phyloP scores from a whole-genome alignment of 2,113 vertebrate genomes.

The Grammomys dolichurus region DNA sequence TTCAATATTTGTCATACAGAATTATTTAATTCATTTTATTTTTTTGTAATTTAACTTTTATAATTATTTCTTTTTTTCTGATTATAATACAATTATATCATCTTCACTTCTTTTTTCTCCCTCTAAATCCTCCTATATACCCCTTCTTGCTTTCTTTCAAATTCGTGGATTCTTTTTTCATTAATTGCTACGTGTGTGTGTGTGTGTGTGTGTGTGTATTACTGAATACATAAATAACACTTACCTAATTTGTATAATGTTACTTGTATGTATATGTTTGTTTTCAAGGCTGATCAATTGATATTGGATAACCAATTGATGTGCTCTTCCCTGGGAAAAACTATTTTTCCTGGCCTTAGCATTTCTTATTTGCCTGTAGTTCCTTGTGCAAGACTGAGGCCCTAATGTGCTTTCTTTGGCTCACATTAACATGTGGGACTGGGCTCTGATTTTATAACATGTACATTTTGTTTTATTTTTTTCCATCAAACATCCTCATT shows the following conservation, averaged over 20 bases:
- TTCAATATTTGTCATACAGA: neutral
- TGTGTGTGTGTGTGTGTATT: neutral
- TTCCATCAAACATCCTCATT: neutral
- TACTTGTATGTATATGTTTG: neutral
- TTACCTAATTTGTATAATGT: neutral
- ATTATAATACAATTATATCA: neutral
- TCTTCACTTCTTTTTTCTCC: fast-evolving
- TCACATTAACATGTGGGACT: neutral
- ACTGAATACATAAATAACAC: neutral
- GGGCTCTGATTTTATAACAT: neutral
- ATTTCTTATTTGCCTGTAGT: neutral
- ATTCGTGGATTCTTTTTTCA: neutral
- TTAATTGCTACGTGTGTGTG: neutral
- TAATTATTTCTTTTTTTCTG: neutral
- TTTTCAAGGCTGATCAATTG: neutral
- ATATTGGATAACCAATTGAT: neutral
- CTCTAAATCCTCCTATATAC: neutral
- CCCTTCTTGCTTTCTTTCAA: neutral
- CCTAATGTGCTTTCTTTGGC: neutral
- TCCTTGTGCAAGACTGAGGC: neutral
- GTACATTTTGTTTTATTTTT: neutral
- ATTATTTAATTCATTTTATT: neutral
- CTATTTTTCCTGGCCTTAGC: neutral
- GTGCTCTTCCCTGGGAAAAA: neutral
- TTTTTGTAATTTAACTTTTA: neutral